Base-by-base conservation (phyloP, 2,888 invertebrate genomes). In the Diarsia rubi region DNA sequence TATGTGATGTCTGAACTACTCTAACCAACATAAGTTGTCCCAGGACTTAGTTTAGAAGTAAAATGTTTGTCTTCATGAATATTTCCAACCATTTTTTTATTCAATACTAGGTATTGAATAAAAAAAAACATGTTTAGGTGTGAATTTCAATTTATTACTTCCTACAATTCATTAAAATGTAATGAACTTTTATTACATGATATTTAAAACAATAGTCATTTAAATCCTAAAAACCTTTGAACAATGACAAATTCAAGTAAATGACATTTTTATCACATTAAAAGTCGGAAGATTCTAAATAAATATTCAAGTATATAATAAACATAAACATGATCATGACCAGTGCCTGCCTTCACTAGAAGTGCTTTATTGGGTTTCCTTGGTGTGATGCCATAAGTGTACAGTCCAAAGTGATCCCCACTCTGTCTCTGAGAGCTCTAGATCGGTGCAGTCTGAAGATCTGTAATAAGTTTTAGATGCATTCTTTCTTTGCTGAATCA, bases 401-500 rank as follows among this genome's bases (percentile, higher is more conserved):
- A 52, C 54, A 14, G 8, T 57, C 27, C 16, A 19, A 42, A 37
- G 5, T 2, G 1, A 21, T 37, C n/a, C 37, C 37, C 60, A n/a
- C 42, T 42, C 6, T 37, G n/a, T 11, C n/a, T 14, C 42, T 3
- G 14, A n/a, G 8, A 3, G 8, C 0, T 14, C n/a, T n/a, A 16
- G 12, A n/a, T 42, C 21, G n/a, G 1, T 60, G 11, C 5, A 1
- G 31, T 14, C n/a, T n/a, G n/a, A n/a, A n/a, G n/a, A 57, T 27
- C 57, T 24, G 45, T 24, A 54, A 24, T 11, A 11, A 45, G 4
- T 11, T 72, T 45, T 11, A 11, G n/a, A 24, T 57, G 11, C 42
- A 78, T 47, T 76, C 45, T 14, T 47, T 76, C 45, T 19, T 9
- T 24, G 19, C 19, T 79, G 44, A 72, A 45, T 60, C 60, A 65